Percentiles rank a stretch among this genome's conserved stretches.
phyloP scores from a whole-genome alignment of 2,113 vertebrate species.

The Mesocricetus auratus region DNA sequence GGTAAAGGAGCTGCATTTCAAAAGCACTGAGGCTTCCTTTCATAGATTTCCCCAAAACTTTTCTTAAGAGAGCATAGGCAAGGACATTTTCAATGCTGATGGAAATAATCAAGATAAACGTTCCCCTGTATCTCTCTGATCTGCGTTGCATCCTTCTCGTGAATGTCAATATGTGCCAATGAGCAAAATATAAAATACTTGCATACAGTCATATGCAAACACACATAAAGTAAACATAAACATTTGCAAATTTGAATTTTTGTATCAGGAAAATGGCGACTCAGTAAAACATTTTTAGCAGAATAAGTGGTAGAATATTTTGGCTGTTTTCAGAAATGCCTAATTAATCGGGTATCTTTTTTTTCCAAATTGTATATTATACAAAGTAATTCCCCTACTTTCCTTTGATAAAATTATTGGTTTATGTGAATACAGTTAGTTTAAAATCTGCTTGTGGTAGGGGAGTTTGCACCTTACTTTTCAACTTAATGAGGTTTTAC shows the following conservation, averaged over 20 bases:
- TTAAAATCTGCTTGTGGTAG: constrained; percentile 61
- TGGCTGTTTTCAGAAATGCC: constrained; percentile 61
- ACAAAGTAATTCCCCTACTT: constrained; percentile 71
- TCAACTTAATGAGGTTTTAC: constrained; percentile 67
- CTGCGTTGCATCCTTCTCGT: not conserved
- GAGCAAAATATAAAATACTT: not conserved
- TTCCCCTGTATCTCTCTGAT: not conserved
- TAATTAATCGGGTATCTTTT: constrained; percentile 64
- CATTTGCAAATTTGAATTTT: constrained; percentile 40
- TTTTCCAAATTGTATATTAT: constrained; percentile 65
- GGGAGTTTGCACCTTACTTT: constrained; percentile 61
- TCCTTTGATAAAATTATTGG: constrained; percentile 72
- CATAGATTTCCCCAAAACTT: not conserved
- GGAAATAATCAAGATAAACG: constrained; percentile 26
- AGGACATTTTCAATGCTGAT: not conserved
- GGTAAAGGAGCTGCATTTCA: not conserved
- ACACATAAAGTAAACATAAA: constrained; percentile 25
- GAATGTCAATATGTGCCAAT: not conserved
- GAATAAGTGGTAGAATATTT: constrained; percentile 66
- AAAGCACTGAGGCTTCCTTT: not conserved
- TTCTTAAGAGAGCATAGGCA: not conserved
- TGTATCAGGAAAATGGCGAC: constrained; percentile 49
- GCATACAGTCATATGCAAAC: not conserved
- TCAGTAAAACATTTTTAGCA: constrained; percentile 47
- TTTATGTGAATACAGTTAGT: constrained; percentile 72